These are phyloP conservation scores for Chamaedrilus cognettii DNA, from an alignment of 2,888 invertebrate species.

Conservation along the genomic window DNA sequence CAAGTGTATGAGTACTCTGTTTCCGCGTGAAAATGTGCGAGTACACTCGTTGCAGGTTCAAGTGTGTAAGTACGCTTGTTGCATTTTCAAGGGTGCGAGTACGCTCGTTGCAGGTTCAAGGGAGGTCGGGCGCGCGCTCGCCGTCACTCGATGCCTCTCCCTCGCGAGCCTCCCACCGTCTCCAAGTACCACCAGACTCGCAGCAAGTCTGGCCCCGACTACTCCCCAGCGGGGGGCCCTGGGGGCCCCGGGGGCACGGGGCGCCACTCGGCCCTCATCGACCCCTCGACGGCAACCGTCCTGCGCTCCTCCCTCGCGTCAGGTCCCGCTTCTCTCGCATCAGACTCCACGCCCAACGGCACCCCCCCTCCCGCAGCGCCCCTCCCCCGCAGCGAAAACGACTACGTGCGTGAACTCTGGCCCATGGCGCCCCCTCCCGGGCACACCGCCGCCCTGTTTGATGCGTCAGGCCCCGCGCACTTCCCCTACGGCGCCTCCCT, in stretches of 20 bases:
- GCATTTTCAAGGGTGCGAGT: no score
- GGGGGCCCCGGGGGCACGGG: not conserved
- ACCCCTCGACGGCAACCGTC: not conserved
- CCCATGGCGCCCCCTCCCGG: slow-evolving; percentile 25
- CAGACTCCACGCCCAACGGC: not conserved
- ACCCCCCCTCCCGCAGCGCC: not conserved
- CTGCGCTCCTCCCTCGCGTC: slow-evolving; percentile 5
- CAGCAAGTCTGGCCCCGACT: not conserved
- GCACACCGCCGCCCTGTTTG: slow-evolving; percentile 8
- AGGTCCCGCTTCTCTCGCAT: not conserved
- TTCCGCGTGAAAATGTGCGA: no score
- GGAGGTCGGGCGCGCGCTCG: not conserved
- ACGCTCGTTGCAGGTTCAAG: slow-evolving; percentile 9
- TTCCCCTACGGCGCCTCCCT: slow-evolving; percentile 31
- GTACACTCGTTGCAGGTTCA: no score
- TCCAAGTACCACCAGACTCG: not conserved
- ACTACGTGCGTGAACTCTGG: slow-evolving; percentile 28
- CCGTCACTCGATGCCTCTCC: not conserved
- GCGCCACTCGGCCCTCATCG: not conserved
- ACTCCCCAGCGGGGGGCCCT: not conserved
- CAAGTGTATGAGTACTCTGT: no score
- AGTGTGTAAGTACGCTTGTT: no score
- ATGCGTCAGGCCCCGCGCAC: slow-evolving; percentile 16
- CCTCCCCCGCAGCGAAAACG: slow-evolving; percentile 12
- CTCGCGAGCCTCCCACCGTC: slow-evolving; percentile 7